phyloP scores from a whole-genome alignment of 2,797 vertebrate genomes.

The Neosilurus mollespiculum region DNA sequence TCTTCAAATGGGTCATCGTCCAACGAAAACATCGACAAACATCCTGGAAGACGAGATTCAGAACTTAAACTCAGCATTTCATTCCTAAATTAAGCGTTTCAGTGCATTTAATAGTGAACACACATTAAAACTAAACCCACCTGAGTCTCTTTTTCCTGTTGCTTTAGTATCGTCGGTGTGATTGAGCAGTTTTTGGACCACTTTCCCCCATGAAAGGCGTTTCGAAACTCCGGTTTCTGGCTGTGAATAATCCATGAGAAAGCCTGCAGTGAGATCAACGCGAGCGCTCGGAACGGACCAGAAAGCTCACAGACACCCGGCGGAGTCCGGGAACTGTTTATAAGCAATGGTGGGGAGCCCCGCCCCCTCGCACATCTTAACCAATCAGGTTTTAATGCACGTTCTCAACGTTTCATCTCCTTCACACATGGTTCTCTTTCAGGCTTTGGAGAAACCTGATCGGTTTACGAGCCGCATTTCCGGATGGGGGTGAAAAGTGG shows the following conservation, averaged over 20 bases:
- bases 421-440: too few relatives aligned
- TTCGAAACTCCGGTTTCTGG: conserved; percentile 59
- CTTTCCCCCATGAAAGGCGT: conserved; percentile 74
- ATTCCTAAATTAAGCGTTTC: background rate
- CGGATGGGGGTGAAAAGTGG: background rate
- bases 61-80: background rate
- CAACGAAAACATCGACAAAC: background rate
- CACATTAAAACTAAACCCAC: background rate
- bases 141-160: conserved; percentile 27
- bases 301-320: background rate
- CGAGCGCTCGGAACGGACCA: too few relatives aligned
- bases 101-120: too few relatives aligned
- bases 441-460: background rate
- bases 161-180: conserved; percentile 68
- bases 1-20: conserved; percentile 80
- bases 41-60: conserved; percentile 16
- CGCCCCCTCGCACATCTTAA: conserved; percentile 32
- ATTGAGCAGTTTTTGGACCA: conserved; percentile 75
- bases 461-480: background rate
- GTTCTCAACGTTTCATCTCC: conserved; percentile 79
- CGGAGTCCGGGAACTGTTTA: too few relatives aligned
- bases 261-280: too few relatives aligned
- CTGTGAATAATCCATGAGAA: conserved; percentile 59
- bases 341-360: too few relatives aligned
- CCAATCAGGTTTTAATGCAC: conserved; percentile 62